Evolutionary conservation across 1,140 invertebrate genomes (phyloP).

Genomic region (Scaptomyza graminum): DNA sequence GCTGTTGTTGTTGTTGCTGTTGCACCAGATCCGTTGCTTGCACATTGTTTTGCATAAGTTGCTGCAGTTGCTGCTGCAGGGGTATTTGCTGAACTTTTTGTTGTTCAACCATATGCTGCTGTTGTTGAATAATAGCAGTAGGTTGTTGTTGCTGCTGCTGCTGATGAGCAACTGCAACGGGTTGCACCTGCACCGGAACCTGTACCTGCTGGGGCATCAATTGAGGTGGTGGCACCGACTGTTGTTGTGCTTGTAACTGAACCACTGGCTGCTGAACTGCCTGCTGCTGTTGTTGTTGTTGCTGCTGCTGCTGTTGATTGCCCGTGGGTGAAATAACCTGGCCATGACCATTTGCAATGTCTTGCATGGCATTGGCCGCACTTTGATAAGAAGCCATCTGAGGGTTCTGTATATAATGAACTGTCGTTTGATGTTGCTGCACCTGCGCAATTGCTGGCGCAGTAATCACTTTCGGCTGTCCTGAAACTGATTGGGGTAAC

Average conservation of each 20-base stretch:
- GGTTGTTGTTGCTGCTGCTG: conserved; percentile 35
- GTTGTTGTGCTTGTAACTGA: conserved; percentile 48
- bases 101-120: conserved; percentile 67
- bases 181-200: conserved; percentile 52
- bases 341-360: conserved; percentile 59
- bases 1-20: conserved; percentile 63
- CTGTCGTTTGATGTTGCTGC: conserved; percentile 66
- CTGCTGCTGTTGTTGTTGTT: conserved; percentile 51
- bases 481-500: conserved; percentile 53
- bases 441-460: conserved; percentile 58
- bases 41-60: conserved; percentile 64
- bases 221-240: conserved; percentile 27
- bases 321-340: conserved; percentile 69
- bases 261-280: conserved; percentile 38
- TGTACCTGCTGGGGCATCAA: conserved; percentile 53
- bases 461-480: conserved; percentile 66
- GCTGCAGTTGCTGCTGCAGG: conserved; percentile 74
- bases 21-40: conserved; percentile 54
- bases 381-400: conserved; percentile 72
- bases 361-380: conserved; percentile 51
- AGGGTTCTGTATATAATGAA: conserved; percentile 73
- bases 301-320: conserved; percentile 62
- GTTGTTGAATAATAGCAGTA: conserved; percentile 84
- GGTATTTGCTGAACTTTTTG: conserved; percentile 83
- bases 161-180: conserved; percentile 29